Base-by-base conservation (phyloP, 2,113 vertebrate genomes). In the Ameiurus melas region DNA sequence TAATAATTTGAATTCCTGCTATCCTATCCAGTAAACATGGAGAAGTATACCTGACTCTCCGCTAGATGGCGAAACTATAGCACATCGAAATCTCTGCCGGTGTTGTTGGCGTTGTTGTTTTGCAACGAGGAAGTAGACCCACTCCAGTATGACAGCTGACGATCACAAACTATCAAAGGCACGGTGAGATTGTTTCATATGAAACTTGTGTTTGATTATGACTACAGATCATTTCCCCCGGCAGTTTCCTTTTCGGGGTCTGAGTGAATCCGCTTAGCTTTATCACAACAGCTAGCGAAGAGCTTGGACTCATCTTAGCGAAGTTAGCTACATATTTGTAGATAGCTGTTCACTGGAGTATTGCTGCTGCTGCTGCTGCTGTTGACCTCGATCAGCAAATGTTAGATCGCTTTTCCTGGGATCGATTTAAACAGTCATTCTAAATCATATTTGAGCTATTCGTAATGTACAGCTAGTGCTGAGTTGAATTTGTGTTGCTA, bases 71-170 rank as follows among this genome's bases (percentile, higher is more conserved):
- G 80, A 3, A 39, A 25, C 9, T 60, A 2, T 39, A 39, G 1
- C 55, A 53, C 77, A 0, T 0, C 36, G 25, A 58, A 82, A 60
- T 60, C 80, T 62, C 55, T 82, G 55, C 79, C 3, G 3, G 4
- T 2, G 13, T 10, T 82, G 43, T 47, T 47, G 43, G 43, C 4
- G 7, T 47, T 47, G 43, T 81, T 51, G 8, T 51, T 51, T 51
- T 51, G 8, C 53, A 2, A 33, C 5, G 19, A 82, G 80, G 80
- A 82, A 82, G 80, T 82, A 19, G 7, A 10, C 2, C 6, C n/a
- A 81, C n/a, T 33, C 19, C 25, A 43, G 19, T 30, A 16, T 79
- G 87, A 84, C 87, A 88, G 82, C 71, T 88, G 71, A 64, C 3
- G 53, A 43, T 55, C 33, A 33, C 58, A 14, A 55, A 78, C n/a